phyloP scores from a whole-genome alignment of 2,113 vertebrate species.

The Brachionichthys hirsutus region DNA sequence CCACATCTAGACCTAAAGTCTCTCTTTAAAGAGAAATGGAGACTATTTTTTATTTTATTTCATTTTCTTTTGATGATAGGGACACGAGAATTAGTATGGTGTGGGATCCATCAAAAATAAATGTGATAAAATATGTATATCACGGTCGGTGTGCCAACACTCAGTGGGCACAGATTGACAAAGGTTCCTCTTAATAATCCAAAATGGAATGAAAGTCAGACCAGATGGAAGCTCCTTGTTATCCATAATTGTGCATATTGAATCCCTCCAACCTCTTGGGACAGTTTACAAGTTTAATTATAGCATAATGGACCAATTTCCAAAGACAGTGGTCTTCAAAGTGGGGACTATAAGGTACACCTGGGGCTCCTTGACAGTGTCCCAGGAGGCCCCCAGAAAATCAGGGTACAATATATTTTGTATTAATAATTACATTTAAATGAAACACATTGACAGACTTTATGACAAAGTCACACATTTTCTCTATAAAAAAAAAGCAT shows the following conservation, averaged over 20 bases:
- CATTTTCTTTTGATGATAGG: no score
- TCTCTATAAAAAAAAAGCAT: no score
- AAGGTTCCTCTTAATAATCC: background rate
- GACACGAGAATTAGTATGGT: background rate
- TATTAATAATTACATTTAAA: no score
- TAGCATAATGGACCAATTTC: background rate
- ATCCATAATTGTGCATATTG: slow-evolving; percentile 1
- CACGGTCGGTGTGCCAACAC: background rate
- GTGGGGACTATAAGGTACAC: no score
- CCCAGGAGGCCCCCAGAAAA: no score
- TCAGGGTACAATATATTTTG: no score
- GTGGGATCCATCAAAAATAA: background rate
- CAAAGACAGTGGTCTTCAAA: no score
- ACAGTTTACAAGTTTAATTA: slow-evolving; percentile 1
- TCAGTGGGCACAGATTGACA: background rate
- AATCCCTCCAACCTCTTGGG: background rate
- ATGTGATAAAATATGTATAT: slow-evolving; percentile 5
- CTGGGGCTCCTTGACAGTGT: no score
- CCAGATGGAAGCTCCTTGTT: background rate
- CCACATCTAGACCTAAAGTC: background rate
- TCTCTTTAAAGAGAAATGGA: background rate
- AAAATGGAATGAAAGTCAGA: background rate
- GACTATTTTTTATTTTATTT: no score
- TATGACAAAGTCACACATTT: no score
- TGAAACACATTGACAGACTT: no score